Evolutionary conservation across 2,888 invertebrate genomes (phyloP).

Genomic region (Pasiphila rectangulata): DNA sequence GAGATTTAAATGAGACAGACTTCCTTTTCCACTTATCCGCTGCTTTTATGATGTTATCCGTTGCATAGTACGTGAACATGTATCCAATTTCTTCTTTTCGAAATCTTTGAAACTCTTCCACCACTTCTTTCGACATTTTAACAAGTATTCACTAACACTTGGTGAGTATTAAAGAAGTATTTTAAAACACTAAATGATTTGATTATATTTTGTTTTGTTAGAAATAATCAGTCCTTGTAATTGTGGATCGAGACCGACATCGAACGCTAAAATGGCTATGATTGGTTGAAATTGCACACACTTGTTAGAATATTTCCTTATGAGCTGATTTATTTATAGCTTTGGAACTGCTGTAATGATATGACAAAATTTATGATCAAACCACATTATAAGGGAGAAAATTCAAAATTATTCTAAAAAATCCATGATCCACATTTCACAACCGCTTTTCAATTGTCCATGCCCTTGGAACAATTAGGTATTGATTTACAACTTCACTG

Average conservation of each 20-base stretch:
- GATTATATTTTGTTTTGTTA: conserved; percentile 7
- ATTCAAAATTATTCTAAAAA: too few relatives aligned
- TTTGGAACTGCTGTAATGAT: too few relatives aligned
- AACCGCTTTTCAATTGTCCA: background rate
- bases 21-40: conserved; percentile 59
- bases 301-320: background rate
- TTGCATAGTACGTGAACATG: conserved; percentile 50
- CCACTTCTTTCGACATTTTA: conserved; percentile 54
- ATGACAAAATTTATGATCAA: background rate
- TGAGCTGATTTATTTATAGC: background rate
- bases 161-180: conserved; percentile 1
- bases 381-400: too few relatives aligned
- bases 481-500: conserved; percentile 27
- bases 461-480: conserved; percentile 18
- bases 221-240: conserved; percentile 6
- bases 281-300: background rate
- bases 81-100: conserved; percentile 55
- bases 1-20: conserved; percentile 62
- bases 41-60: conserved; percentile 39
- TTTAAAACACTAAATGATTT: conserved; percentile 3
- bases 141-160: conserved; percentile 14
- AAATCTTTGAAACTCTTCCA: conserved; percentile 50
- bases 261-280: background rate
- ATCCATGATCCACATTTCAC: background rate
- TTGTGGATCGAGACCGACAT: conserved; percentile 13